Evolutionary conservation across 2,888 invertebrate species (phyloP).

Genomic region (Diplolepis rosae): DNA sequence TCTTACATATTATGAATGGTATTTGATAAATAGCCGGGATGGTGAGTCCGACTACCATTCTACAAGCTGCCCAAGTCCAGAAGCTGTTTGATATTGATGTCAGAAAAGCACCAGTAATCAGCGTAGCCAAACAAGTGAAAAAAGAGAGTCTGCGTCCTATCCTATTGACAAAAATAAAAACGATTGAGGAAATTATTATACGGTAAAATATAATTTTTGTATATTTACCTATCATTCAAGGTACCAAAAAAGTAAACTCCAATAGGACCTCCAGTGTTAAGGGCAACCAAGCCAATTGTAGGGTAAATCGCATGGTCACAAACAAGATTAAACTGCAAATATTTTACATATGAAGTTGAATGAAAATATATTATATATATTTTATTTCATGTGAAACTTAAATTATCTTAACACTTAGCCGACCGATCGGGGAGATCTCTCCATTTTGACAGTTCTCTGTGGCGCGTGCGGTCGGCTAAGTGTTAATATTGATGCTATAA

Average conservation of each 20-base stretch:
- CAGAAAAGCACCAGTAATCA: slow-evolving; percentile 85
- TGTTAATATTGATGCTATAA: no score
- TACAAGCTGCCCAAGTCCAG: slow-evolving; percentile 88
- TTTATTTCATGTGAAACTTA: no score
- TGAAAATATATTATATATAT: no score
- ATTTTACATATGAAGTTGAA: no score
- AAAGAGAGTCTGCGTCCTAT: slow-evolving; percentile 90
- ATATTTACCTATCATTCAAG: slow-evolving; percentile 82
- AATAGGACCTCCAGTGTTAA: slow-evolving; percentile 91
- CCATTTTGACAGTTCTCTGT: no score
- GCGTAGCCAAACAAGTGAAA: slow-evolving; percentile 88
- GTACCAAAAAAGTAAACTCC: slow-evolving; percentile 92
- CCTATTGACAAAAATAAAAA: slow-evolving; percentile 71
- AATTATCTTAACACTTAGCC: no score
- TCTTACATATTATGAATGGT: slow-evolving; percentile 92
- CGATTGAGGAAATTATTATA: background rate
- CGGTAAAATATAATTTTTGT: background rate
- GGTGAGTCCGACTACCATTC: slow-evolving; percentile 89
- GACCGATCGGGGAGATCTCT: no score
- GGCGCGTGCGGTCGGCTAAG: no score
- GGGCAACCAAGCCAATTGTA: slow-evolving; percentile 87
- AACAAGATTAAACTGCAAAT: slow-evolving; percentile 89
- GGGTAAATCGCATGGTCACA: slow-evolving; percentile 92
- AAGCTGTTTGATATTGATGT: slow-evolving; percentile 87
- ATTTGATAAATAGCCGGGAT: slow-evolving; percentile 96